Base-by-base conservation (phyloP, 2,113 vertebrate species). In the Hymenochirus boettgeri region DNA sequence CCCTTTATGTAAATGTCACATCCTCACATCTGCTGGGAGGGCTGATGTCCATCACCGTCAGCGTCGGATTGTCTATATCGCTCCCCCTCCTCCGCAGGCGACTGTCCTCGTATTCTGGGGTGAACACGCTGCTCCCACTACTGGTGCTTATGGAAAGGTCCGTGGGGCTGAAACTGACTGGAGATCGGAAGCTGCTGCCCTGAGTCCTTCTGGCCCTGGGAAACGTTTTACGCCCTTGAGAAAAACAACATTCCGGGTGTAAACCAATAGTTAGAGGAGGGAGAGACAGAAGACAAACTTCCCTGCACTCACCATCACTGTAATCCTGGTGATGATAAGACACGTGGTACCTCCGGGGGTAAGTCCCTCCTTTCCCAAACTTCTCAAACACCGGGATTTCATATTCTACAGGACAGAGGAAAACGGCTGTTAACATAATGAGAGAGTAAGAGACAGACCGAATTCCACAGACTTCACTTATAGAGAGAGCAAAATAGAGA, bases 41-140 rank as follows among this genome's bases (percentile, higher is more conserved):
- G 72, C 95, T 99, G 80, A 99, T 95, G 77, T 99, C 96, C 94
- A 97, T 96, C 55, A 98, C 94, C 0, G 93, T 93, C 72, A 98
- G 65, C 27, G 91, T 94, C 0, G 93, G 87, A 65, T 88, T 91
- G 70, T 99, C 96, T 23, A 98, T 98, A 78, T 99, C 96, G 21
- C 95, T 98, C 39, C 95, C 93, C 24, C 92, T 80, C 19, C 96
- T 88, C 67, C 86, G 75, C 78, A 85, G 81, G 0, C 93, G 83
- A 9, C 79, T 91, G 5, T 99, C 96, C 4, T 98, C 96, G 4
- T 92, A 87, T 31, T 98, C 96, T 0, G 93, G 93, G 0, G 93
- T 96, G 50, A 97, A 98, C 61, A 93, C 79, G 0, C 95, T 99
- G 88, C 96, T 99, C 39, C 95, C 95, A 0, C 95, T 98, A 77